These are phyloP conservation scores for Otocyon megalotis DNA, from an alignment of 2,113 vertebrate species.

Conservation along the genomic window DNA sequence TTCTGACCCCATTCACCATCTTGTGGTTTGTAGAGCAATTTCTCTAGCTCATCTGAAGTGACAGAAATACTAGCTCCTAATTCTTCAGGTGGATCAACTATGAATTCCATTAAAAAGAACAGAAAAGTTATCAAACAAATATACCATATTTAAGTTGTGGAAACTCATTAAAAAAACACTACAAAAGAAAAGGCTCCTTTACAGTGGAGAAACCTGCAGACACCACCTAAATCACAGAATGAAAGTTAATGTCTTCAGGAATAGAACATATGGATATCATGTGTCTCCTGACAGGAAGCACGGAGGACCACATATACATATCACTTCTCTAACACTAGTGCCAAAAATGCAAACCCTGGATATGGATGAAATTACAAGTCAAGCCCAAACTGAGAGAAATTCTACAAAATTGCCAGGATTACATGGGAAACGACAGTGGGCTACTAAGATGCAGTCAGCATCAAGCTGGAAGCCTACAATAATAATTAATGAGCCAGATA, in stretches of 20 bases:
- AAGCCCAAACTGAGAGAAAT: neutral
- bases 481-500: neutral
- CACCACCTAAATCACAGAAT: neutral
- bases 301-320: neutral
- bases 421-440: neutral
- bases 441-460: neutral
- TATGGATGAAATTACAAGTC: neutral
- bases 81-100: constrained; percentile 93
- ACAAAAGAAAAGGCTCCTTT: neutral
- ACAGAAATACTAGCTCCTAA: constrained; percentile 93
- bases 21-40: constrained; percentile 94
- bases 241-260: neutral
- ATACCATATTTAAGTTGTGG: neutral
- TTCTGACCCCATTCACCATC: constrained; percentile 94
- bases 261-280: neutral
- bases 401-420: neutral
- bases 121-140: neutral
- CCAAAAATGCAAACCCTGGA: neutral
- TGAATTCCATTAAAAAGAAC: neutral
- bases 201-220: neutral
- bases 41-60: constrained; percentile 93
- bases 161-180: neutral
- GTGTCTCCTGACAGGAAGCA: neutral
- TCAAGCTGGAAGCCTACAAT: neutral
- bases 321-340: neutral